Evolutionary conservation across 2,797 vertebrate species (phyloP).

Genomic region (Cyprinodon diabolis): DNA sequence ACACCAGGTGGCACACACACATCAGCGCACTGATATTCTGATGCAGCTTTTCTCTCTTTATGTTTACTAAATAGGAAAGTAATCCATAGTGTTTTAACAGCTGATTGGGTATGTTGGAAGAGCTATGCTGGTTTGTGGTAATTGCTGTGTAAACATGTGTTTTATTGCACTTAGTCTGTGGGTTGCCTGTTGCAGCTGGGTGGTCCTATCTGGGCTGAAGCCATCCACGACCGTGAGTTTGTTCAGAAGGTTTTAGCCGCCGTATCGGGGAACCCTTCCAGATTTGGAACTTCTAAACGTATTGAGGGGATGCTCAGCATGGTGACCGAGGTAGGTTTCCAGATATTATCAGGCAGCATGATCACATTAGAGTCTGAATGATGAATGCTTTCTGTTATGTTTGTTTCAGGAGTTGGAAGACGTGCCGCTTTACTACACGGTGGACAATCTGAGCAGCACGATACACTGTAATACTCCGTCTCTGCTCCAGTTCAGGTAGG

Average conservation of each 20-base stretch:
- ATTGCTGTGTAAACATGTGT: background rate
- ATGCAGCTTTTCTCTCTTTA: no score
- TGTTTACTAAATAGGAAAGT: background rate
- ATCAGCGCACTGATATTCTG: background rate
- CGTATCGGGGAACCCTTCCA: slow-evolving; percentile 79
- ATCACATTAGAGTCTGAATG: background rate
- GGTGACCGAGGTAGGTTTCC: slow-evolving; percentile 83
- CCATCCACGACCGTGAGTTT: slow-evolving; percentile 84
- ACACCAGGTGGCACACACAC: slow-evolving; percentile 82
- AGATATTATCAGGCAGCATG: background rate
- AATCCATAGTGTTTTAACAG: background rate
- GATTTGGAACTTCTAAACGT: slow-evolving; percentile 86
- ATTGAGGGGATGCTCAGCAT: slow-evolving; percentile 91
- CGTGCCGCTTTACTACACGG: slow-evolving; percentile 88
- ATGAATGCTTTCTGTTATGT: background rate
- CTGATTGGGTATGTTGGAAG: rapidly evolving
- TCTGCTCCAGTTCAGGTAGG: slow-evolving; percentile 67
- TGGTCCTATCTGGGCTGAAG: slow-evolving; percentile 90
- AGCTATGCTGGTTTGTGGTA: background rate
- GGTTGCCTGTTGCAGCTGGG: slow-evolving; percentile 77
- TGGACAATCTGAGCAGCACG: slow-evolving; percentile 89
- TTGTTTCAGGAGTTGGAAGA: slow-evolving; percentile 86
- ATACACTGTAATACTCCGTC: slow-evolving; percentile 87
- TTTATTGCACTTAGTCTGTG: background rate
- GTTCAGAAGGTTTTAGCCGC: slow-evolving; percentile 84